These are phyloP conservation scores for Premnoplex brunnescens DNA, from an alignment of 2,797 vertebrate genomes.

Conservation along the genomic window DNA sequence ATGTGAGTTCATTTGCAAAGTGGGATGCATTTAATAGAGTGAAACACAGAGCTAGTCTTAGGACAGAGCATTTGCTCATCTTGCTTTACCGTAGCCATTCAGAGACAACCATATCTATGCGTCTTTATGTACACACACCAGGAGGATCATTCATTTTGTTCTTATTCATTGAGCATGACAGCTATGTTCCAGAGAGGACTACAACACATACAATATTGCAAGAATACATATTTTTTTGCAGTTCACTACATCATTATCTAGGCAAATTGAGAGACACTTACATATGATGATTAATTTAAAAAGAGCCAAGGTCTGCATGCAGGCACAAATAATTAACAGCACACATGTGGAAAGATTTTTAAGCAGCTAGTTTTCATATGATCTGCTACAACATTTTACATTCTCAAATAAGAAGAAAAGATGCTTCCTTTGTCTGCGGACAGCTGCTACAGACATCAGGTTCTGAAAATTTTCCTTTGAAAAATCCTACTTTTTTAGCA, in stretches of 20 bases:
- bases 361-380: not conserved
- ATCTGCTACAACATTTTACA: not conserved
- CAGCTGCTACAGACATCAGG: not conserved
- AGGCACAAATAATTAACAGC: not conserved
- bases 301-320: not conserved
- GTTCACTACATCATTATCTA: not conserved
- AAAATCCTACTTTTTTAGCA: not conserved
- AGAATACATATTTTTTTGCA: not conserved
- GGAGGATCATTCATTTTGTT: not conserved
- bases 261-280: not conserved
- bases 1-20: not conserved
- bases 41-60: not conserved
- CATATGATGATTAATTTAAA: not conserved
- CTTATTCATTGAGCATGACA: not conserved
- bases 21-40: not conserved
- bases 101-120: not conserved
- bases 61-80: not conserved
- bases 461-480: not conserved
- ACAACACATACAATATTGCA: accelerated
- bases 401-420: not conserved
- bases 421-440: not conserved
- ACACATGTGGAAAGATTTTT: not conserved
- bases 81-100: not conserved
- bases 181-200: accelerated
- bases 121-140: too few species aligned